Base-by-base conservation (phyloP, 1,140 invertebrate species). In the Hirudo medicinalis region DNA sequence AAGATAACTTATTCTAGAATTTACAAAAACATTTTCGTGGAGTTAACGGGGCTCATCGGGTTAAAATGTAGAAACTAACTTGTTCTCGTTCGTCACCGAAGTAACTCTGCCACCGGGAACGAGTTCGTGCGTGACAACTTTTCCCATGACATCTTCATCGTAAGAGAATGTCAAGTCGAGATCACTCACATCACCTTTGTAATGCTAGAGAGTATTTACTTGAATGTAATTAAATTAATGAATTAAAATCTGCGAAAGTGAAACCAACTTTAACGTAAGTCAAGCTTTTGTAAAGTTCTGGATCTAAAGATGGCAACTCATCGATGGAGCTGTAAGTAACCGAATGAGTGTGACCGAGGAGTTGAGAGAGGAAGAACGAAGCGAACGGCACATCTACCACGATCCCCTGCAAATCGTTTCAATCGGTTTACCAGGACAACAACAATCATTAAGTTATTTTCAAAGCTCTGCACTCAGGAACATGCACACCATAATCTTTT, bases 371-470 rank as follows among this genome's bases (percentile, higher is more conserved):
- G 82, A 99, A 98, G 81, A 99, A 99, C 40, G 94, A 92, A 0
- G 97, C 96, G 80, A 99, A 97, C 25, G 94, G 94, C 70, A 98
- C 93, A 82, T 99, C 96, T 8, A 97, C 91, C 25, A 97, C 92
- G 73, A 97, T 97, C n/a, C 94, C 92, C 88, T 91, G 79, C 9
- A 17, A 49, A 49, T 13, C 9, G 11, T 49, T 17, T 15, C 15
- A 49, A 49, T 49, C 43, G 15, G 2, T 36, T 49, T 15, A 49
- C 11, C 43, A 49, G 1, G 9, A 1, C 43, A 49, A 8, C 15
- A 15, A 49, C 43, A 49, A 49, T 49, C 43, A 49, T 17, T n/a
- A n/a, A n/a, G n/a, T n/a, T n/a, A n/a, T n/a, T n/a, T n/a, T n/a
- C n/a, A n/a, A n/a, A n/a, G n/a, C n/a, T n/a, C n/a, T n/a, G n/a